Evolutionary conservation across 2,113 vertebrate species (phyloP).

Genomic region (Lasiurus borealis): DNA sequence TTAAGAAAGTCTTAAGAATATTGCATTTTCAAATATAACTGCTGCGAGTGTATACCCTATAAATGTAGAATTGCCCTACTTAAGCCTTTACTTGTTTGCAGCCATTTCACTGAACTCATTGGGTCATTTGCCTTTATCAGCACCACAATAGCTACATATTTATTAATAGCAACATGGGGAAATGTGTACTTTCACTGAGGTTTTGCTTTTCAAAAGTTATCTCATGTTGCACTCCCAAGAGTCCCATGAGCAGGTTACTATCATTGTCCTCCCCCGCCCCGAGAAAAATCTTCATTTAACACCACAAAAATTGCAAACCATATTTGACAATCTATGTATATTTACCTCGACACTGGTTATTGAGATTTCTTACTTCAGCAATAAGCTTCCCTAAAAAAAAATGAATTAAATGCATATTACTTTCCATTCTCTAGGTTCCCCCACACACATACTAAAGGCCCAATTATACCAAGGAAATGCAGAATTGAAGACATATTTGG

Average conservation of each 20-base stretch:
- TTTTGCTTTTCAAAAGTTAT: background rate
- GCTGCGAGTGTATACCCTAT: background rate
- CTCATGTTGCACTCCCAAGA: background rate
- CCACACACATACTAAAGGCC: background rate
- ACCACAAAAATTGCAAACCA: background rate
- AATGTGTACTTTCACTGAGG: background rate
- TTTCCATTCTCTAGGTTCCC: background rate
- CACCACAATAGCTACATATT: background rate
- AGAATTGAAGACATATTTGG: constrained; percentile 20
- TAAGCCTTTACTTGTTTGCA: background rate
- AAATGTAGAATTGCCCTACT: background rate
- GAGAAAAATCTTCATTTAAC: background rate
- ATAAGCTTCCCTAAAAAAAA: background rate
- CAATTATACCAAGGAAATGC: background rate
- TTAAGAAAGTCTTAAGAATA: background rate
- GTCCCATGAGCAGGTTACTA: background rate
- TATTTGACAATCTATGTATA: background rate
- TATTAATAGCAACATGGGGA: background rate
- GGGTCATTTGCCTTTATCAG: background rate
- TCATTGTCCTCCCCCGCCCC: background rate
- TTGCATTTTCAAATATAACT: constrained; percentile 5
- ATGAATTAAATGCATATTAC: background rate
- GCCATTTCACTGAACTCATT: background rate
- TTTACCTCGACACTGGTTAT: background rate
- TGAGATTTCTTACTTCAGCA: background rate